These are phyloP conservation scores for Xiphorhynchus erythropygius DNA, from an alignment of 2,797 vertebrate genomes.

Conservation along the genomic window DNA sequence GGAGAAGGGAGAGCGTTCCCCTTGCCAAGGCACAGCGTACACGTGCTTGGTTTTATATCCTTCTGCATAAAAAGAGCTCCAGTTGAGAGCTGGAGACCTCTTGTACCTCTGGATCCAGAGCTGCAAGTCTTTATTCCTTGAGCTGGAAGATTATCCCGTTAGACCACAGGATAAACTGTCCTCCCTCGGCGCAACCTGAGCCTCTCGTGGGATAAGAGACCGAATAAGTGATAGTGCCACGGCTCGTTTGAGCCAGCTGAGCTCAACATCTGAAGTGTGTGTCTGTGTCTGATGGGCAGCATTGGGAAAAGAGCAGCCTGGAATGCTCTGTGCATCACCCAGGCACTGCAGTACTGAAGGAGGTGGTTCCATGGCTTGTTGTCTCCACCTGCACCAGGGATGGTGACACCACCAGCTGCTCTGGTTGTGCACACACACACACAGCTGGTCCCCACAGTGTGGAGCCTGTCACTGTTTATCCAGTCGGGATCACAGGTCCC, in stretches of 20 bases:
- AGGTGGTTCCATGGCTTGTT: fast-evolving
- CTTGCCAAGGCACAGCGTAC: slow-evolving; percentile 36
- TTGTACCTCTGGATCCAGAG: slow-evolving; percentile 32
- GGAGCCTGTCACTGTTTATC: neutral
- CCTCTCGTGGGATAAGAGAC: neutral
- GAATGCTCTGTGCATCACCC: neutral
- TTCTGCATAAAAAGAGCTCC: slow-evolving; percentile 22
- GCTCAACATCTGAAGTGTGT: neutral
- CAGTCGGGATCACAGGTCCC: neutral
- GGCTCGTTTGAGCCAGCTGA: neutral
- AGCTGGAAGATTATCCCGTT: slow-evolving; percentile 18
- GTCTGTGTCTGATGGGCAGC: neutral
- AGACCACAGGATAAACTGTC: slow-evolving; percentile 24
- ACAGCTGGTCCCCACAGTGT: fast-evolving
- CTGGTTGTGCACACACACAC: neutral
- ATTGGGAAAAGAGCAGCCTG: neutral
- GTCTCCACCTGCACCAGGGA: neutral
- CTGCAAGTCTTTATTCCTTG: slow-evolving; percentile 16
- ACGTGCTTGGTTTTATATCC: slow-evolving; percentile 17
- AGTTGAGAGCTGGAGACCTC: slow-evolving; percentile 49
- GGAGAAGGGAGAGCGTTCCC: neutral
- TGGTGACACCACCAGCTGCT: neutral
- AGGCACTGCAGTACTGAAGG: fast-evolving
- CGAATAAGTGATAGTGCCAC: neutral
- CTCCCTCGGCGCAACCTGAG: neutral